Base-by-base conservation (phyloP, 2,797 vertebrate species). In the Mycteria americana region DNA sequence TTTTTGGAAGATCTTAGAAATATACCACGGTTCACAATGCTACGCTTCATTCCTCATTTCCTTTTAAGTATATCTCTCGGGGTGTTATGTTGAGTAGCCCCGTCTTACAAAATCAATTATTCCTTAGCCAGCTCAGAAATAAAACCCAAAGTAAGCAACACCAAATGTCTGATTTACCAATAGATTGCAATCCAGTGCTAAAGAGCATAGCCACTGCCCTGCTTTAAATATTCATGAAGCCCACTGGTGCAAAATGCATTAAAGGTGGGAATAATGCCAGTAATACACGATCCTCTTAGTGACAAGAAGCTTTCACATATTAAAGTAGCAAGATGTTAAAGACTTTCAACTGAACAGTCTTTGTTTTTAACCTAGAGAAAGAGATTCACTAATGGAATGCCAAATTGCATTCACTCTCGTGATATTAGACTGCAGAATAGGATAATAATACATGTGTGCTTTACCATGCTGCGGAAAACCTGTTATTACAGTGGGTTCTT, bases 221-320 rank as follows among this genome's bases (percentile, higher is more conserved):
- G 69, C 93, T 98, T 98, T 95, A 98, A 97, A 98, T 97, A 98
- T 98, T 98, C 95, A 98, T 97, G 96, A 98, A 92, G 89, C 86
- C 93, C 92, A 89, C 56, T 72, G 87, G 97, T 96, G 92, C 96
- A 97, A 96, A 97, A 97, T 93, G 97, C 97, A 98, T 98, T 98
- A 97, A 97, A 97, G 92, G 95, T 97, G 96, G 98, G 97, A 98
- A 94, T 45, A 89, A 92, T 92, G 97, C 98, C 98, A 98, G 77
- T 70, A 95, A 75, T 93, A 79, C 70, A 88, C 6, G 37, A 95
- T 97, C 96, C 94, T 98, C 93, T 95, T 87, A 94, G 94, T 92
- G 96, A 97, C 95, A 95, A 97, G 95, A 93, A 96, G 91, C 84
- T 96, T 97, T 96, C 97, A 95, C 91, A 69, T 97, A 98, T 97